Conservation (phyloP, 2,888 invertebrate genomes). For the Xestia ashworthii region DNA sequence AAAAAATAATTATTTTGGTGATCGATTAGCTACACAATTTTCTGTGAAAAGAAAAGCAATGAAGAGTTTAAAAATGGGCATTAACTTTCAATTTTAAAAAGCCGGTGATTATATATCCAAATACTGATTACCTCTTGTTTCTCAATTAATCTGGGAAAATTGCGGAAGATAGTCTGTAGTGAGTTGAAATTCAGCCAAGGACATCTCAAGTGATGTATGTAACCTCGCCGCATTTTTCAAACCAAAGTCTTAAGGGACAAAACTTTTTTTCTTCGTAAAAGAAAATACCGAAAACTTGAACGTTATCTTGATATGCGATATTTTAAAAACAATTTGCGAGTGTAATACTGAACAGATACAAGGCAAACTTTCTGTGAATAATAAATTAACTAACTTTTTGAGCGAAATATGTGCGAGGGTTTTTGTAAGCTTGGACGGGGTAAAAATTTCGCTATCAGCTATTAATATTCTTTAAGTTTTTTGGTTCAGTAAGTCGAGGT, state of each 20-base stretch:
- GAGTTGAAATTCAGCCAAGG: background rate
- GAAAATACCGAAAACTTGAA: slow-evolving; percentile 67
- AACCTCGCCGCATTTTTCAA: slow-evolving; percentile 16
- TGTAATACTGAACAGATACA: slow-evolving; percentile 70
- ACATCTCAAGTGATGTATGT: background rate
- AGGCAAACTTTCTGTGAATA: slow-evolving; percentile 70
- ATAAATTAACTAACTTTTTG: slow-evolving; percentile 75
- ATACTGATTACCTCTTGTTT: background rate
- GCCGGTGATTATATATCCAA: background rate
- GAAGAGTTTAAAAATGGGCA: background rate
- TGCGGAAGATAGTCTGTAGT: background rate
- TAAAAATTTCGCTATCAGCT: slow-evolving; percentile 64
- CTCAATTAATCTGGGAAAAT: background rate
- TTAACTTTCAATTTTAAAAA: background rate
- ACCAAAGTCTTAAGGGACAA: slow-evolving; percentile 61
- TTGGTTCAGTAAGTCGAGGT: slow-evolving; percentile 51
- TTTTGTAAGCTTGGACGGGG: slow-evolving; percentile 62
- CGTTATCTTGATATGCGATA: slow-evolving; percentile 81
- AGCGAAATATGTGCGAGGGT: slow-evolving; percentile 64
- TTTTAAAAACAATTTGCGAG: slow-evolving; percentile 83
- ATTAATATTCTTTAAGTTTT: slow-evolving; percentile 65
- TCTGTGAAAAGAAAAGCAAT: too few species aligned
- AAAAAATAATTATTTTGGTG: slow-evolving; percentile 15
- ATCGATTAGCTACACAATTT: background rate
- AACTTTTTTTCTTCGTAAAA: slow-evolving; percentile 75